Conservation (phyloP, 2,797 vertebrate species). For the Valencia hispanica region DNA sequence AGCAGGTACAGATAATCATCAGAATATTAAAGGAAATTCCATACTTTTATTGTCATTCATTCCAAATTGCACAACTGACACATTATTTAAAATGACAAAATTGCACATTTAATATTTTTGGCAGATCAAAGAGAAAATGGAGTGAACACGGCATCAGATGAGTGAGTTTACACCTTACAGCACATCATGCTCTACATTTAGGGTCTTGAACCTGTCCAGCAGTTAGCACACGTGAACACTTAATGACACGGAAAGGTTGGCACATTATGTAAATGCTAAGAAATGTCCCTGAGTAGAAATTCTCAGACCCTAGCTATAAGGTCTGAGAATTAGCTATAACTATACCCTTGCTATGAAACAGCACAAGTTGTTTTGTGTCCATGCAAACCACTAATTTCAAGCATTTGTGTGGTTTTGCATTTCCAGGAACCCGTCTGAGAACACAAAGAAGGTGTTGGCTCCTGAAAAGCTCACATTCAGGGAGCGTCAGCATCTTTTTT, state of each 20-base stretch:
- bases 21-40: not conserved
- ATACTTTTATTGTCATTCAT: not conserved
- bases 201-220: not conserved
- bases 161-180: conserved; percentile 57
- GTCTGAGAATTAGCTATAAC: too few species aligned
- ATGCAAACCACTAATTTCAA: conserved; percentile 8
- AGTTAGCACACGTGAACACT: not conserved
- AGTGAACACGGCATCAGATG: conserved; percentile 9
- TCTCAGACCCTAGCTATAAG: not conserved
- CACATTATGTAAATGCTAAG: not conserved
- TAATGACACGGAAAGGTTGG: not conserved
- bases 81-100: not conserved
- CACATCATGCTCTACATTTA: not conserved
- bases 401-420: conserved; percentile 15
- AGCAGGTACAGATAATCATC: conserved; percentile 19
- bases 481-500: conserved; percentile 76
- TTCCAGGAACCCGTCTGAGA: conserved; percentile 49
- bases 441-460: conserved; percentile 27
- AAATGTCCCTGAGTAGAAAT: conserved; percentile 45
- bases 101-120: conserved; percentile 7
- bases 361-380: conserved; percentile 12
- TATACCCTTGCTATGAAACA: conserved; percentile 15
- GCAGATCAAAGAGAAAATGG: conserved; percentile 41
- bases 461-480: conserved; percentile 78
- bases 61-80: not conserved